Evolutionary conservation across 2,888 invertebrate species (phyloP).

Genomic region (Cataglyphis albicans): DNA sequence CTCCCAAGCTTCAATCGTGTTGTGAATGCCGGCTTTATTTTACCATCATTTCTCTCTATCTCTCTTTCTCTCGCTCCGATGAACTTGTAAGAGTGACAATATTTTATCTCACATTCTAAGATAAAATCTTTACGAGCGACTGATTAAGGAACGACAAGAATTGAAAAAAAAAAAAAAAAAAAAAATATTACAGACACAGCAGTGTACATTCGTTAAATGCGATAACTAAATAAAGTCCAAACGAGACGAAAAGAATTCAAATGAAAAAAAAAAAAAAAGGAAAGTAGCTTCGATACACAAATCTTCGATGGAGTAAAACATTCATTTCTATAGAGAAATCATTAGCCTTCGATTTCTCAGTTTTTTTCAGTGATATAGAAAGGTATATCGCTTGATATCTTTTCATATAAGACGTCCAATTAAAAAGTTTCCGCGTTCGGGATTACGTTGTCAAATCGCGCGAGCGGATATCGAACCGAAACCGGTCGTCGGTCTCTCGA

Average conservation of each 20-base stretch:
- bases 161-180: slow-evolving; percentile 5
- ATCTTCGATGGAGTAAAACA: neutral
- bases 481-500: neutral
- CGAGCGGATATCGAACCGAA: neutral
- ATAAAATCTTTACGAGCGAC: slow-evolving; percentile 14
- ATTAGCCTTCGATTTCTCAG: neutral
- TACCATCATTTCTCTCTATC: neutral
- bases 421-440: neutral
- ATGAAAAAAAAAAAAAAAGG: neutral
- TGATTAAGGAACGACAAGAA: slow-evolving; percentile 2
- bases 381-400: neutral
- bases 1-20: neutral
- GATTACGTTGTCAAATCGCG: slow-evolving; percentile 4
- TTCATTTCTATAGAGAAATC: slow-evolving; percentile 10
- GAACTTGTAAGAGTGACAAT: slow-evolving; percentile 29
- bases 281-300: neutral
- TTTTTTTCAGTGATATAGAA: neutral
- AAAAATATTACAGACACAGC: neutral
- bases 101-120: neutral
- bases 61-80: neutral
- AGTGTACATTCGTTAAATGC: neutral
- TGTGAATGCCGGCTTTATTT: slow-evolving; percentile 49
- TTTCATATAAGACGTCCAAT: slow-evolving; percentile 18
- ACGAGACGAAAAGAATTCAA: neutral
- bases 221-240: neutral